Base-by-base conservation (phyloP, 2,797 vertebrate species). In the Parotocinclus haroldoi region DNA sequence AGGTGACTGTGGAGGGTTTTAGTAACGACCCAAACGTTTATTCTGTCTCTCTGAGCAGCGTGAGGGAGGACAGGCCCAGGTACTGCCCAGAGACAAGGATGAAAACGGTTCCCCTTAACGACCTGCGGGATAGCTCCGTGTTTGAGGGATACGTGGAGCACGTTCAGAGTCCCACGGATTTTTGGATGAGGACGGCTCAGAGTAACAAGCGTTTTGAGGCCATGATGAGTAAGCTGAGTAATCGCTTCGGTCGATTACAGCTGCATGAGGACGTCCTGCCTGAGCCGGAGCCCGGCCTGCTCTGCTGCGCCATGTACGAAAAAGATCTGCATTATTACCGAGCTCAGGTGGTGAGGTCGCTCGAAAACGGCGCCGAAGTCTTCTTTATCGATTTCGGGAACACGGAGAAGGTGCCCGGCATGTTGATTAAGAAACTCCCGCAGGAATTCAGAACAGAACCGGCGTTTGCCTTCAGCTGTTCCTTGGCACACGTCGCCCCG, bases 301-400 rank as follows among this genome's bases (percentile, higher is more conserved):
- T 92, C 13, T 99, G 97, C 72, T 95, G 95, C 84, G 94, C 94
- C 1, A 77, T 92, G 7, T 95, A 93, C 51, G 89, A 91, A 74
- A 79, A 83, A 67, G 95, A 98, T 69, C 80, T 85, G 77, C 79
- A 75, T 78, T 98, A 91, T 69, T 99, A 98, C 77, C 87, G 96
- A 71, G 94, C 76, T 16, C 44, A 94, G 38, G 83, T 98, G 51
- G 87, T 58, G 12, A 86, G 92, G 68, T 82, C 83, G 42, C 75
- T 90, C 54, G 54, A 82, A 63, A 80, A 78, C 27, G 85, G 85
- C 49, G 71, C 89, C 54, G 82, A 88, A 66, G 92, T 98, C 61
- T 88, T 85, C 69, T 96, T 97, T 72, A 83, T 96, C 0, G 96
- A 99, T 85, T 98, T 92, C 85, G 95, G 96, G 49, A 96, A 97